Percentiles rank a stretch among this genome's conserved stretches.
Evolutionary conservation across 2,113 vertebrate species (phyloP).

Genomic region (Paramisgurnus dabryanus): DNA sequence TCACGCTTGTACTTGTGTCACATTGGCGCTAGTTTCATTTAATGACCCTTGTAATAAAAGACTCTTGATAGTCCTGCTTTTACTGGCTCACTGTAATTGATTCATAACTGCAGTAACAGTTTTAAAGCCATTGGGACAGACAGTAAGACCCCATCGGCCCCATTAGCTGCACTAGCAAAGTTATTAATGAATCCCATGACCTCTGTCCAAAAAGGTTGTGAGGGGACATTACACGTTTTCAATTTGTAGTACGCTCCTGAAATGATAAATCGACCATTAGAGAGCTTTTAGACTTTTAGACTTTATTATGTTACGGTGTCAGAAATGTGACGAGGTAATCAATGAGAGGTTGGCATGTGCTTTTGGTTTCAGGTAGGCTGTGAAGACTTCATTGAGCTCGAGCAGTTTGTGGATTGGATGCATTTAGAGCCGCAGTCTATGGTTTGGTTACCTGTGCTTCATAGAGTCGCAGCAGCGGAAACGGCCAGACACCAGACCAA

Average conservation of each 20-base stretch:
- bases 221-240: not conserved
- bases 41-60: slow-evolving; percentile 52
- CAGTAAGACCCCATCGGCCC: slow-evolving; percentile 21
- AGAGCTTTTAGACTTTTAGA: slow-evolving; percentile 5
- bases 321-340: not conserved
- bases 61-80: slow-evolving; percentile 25
- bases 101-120: slow-evolving; percentile 45
- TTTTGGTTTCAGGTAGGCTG: slow-evolving; percentile 75
- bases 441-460: slow-evolving; percentile 86
- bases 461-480: slow-evolving; percentile 83
- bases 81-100: slow-evolving; percentile 47
- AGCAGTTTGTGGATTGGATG: slow-evolving; percentile 89
- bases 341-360: slow-evolving; percentile 7
- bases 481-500: slow-evolving; percentile 86
- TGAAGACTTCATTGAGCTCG: slow-evolving; percentile 79
- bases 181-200: slow-evolving; percentile 5
- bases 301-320: not conserved
- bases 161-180: slow-evolving; percentile 16
- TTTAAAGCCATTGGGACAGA: slow-evolving; percentile 26
- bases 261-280: slow-evolving; percentile 12
- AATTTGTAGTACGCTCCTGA: slow-evolving; percentile 20
- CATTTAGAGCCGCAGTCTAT: slow-evolving; percentile 85
- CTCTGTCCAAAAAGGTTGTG: slow-evolving; percentile 21
- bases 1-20: slow-evolving; percentile 18
- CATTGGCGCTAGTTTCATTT: slow-evolving; percentile 43